These are phyloP conservation scores for Hippasteria phrygiana DNA, from an alignment of 53 echinoderm and acorn worm genomes.

Conservation along the genomic window DNA sequence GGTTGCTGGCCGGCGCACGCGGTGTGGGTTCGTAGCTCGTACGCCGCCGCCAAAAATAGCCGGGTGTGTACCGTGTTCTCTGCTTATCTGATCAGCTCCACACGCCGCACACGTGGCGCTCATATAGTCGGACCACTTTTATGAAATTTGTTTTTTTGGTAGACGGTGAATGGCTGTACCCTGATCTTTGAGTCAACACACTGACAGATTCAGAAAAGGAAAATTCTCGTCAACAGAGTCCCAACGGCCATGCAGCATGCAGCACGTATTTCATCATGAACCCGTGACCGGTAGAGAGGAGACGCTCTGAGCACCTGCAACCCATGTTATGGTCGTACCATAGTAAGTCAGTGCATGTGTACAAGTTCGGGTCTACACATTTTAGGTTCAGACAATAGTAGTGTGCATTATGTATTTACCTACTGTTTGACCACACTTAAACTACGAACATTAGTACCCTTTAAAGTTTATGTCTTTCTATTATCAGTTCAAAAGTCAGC, in stretches of 20 bases:
- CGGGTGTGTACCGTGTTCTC: not conserved
- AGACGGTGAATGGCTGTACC: conserved; percentile 39
- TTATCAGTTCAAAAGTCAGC: too few species aligned
- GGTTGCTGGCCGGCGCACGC: not conserved
- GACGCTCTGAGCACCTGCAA: not conserved
- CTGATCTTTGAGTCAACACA: conserved; percentile 61
- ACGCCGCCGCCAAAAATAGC: conserved; percentile 14
- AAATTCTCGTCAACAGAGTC: not conserved
- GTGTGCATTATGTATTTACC: too few species aligned
- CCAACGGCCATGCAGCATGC: not conserved
- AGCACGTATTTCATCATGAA: conserved; percentile 5
- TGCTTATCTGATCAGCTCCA: conserved; percentile 36
- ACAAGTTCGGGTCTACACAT: not conserved
- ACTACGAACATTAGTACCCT: too few species aligned
- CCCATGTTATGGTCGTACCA: conserved; percentile 24
- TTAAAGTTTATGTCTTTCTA: too few species aligned
- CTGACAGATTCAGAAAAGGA: conserved; percentile 32
- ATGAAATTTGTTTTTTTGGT: conserved; percentile 7
- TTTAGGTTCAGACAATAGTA: not conserved
- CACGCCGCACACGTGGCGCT: conserved; percentile 58
- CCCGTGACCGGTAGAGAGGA: conserved; percentile 30
- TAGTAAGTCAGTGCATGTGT: not conserved
- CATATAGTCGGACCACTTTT: conserved; percentile 16
- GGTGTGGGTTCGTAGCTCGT: not conserved
- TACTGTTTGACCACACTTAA: too few species aligned